Evolutionary conservation across 2,113 vertebrate genomes (phyloP).

Genomic region (Toxotes jaculatrix): DNA sequence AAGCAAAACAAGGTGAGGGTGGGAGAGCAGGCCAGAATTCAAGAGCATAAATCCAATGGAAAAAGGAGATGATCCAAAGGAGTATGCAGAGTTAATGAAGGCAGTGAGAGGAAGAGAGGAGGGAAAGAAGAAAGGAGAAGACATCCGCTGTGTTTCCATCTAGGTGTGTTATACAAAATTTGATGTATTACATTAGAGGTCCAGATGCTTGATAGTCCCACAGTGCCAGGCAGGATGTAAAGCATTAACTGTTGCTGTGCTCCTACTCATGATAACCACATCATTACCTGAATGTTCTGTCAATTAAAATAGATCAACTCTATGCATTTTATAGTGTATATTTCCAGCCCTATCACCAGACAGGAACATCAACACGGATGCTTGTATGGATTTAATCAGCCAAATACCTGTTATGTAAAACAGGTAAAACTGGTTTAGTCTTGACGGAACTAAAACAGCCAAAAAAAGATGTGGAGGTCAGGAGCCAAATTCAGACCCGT

Average conservation of each 20-base stretch:
- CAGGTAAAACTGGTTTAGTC: background rate
- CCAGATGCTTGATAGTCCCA: constrained; percentile 17
- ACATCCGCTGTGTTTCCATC: background rate
- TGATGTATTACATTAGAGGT: constrained; percentile 11
- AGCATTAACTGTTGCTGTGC: background rate
- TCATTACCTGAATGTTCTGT: constrained; percentile 15
- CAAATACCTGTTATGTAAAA: background rate
- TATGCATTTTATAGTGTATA: background rate
- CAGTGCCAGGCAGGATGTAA: too few relatives aligned
- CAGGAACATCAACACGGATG: background rate
- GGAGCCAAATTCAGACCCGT: background rate
- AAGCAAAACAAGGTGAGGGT: background rate
- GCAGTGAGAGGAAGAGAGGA: background rate
- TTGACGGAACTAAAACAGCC: background rate
- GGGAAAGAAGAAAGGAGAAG: background rate
- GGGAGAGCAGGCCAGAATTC: background rate
- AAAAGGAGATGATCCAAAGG: background rate
- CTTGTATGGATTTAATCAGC: too few relatives aligned
- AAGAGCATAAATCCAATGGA: background rate
- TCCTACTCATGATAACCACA: constrained; percentile 22
- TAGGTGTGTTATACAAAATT: too few relatives aligned
- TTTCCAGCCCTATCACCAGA: background rate
- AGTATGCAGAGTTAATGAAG: background rate
- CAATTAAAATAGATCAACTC: constrained; percentile 28
- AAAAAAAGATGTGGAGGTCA: too few relatives aligned